Evolutionary conservation across 2,797 vertebrate genomes (phyloP).

Genomic region (Arctocebus calabarensis): DNA sequence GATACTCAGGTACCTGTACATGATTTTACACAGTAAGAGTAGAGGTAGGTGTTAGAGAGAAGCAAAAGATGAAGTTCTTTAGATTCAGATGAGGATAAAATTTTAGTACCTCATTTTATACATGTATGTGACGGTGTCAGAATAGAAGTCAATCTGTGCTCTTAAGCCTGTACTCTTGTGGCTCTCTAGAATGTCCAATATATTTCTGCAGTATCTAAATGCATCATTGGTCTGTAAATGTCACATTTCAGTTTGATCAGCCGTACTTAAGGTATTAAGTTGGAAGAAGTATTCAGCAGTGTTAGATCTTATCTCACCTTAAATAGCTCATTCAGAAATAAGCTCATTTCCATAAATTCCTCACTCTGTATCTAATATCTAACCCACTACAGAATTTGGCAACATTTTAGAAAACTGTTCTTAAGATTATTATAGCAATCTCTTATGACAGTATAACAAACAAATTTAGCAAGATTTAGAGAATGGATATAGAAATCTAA

Average conservation of each 20-base stretch:
- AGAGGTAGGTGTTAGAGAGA: not conserved
- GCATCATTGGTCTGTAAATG: not conserved
- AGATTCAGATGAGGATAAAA: not conserved
- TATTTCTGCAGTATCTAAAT: not conserved
- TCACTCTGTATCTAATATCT: not conserved
- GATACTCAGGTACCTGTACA: not conserved
- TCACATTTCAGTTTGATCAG: not conserved
- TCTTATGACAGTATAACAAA: not conserved
- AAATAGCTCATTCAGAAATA: not conserved
- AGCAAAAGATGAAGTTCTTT: slow-evolving; percentile 35
- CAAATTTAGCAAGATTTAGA: not conserved
- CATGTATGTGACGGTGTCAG: not conserved
- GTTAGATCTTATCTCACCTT: not conserved
- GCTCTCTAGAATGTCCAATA: not conserved
- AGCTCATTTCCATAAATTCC: not conserved
- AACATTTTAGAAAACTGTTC: not conserved
- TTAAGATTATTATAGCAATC: slow-evolving; percentile 22
- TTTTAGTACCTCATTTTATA: slow-evolving; percentile 34
- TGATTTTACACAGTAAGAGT: not conserved
- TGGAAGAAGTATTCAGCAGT: not conserved
- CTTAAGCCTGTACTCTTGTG: not conserved
- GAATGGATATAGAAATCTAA: not conserved
- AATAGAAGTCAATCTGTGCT: not conserved
- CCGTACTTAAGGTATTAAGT: not conserved
- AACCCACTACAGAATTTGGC: not conserved